Conservation (phyloP, 2,797 vertebrate species). For the Halcyon leucocephala region DNA sequence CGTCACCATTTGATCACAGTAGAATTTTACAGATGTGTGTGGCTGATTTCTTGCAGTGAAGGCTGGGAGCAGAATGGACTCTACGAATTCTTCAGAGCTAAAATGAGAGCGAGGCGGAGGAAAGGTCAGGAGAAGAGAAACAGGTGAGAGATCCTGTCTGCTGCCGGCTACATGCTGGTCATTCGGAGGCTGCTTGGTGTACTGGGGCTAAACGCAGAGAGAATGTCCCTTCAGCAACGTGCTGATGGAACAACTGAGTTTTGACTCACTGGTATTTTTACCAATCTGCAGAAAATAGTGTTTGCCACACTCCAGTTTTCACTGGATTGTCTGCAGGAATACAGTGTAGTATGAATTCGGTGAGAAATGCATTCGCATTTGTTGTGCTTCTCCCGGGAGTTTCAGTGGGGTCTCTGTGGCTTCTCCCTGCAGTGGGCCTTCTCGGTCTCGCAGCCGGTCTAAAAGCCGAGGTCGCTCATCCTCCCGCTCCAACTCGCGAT, state of each 20-base stretch:
- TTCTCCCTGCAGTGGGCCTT: slow-evolving; percentile 64
- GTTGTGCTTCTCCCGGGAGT: not conserved
- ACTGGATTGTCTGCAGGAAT: not conserved
- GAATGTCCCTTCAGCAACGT: not conserved
- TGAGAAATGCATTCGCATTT: not conserved
- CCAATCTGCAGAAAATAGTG: not conserved
- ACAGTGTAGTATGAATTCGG: not conserved
- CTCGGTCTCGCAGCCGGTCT: slow-evolving; percentile 89
- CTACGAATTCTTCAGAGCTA: slow-evolving; percentile 97
- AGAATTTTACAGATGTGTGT: not conserved
- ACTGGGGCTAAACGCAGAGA: not conserved
- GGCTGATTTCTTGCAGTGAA: slow-evolving; percentile 83
- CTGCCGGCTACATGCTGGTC: not conserved
- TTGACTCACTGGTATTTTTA: not conserved
- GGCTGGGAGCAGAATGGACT: slow-evolving; percentile 99
- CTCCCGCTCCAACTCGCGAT: slow-evolving; percentile 91
- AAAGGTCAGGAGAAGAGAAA: slow-evolving; percentile 95
- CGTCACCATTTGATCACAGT: fast-evolving
- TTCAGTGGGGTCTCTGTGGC: not conserved
- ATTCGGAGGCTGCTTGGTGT: not conserved
- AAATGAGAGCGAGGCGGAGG: slow-evolving; percentile 95
- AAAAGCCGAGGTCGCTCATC: slow-evolving; percentile 91
- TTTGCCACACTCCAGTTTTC: not conserved
- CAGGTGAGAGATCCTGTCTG: slow-evolving; percentile 79
- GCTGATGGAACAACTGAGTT: not conserved